phyloP scores from a whole-genome alignment of 2,888 invertebrate species.

The Rotaria macrura region DNA sequence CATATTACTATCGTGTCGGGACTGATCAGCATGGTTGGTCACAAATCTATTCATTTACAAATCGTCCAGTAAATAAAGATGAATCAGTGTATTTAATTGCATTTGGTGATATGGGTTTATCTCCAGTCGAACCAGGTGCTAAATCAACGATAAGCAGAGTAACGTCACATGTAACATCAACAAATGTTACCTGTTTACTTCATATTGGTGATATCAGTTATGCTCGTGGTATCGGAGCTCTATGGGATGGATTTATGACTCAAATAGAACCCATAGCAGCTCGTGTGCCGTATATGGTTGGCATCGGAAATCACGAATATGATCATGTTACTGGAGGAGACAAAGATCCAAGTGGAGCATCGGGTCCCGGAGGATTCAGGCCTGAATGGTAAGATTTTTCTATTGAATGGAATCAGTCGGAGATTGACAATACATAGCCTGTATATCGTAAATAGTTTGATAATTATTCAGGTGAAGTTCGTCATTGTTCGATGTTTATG shows the following conservation, averaged over 20 bases:
- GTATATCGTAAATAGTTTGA: no score
- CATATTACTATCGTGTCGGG: not conserved
- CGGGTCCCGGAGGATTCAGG: no score
- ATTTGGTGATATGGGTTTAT: not conserved
- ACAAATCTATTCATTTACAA: not conserved
- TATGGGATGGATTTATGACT: not conserved
- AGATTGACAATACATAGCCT: no score
- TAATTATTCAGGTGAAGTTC: no score
- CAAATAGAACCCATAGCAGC: not conserved
- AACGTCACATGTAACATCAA: not conserved
- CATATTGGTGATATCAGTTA: conserved; percentile 9
- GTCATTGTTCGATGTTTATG: no score
- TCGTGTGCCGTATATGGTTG: not conserved
- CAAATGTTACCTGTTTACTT: not conserved
- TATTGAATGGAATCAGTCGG: no score
- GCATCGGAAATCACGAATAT: conserved; percentile 3
- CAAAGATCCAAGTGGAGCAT: no score
- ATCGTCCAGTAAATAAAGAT: no score
- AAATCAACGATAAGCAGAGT: not conserved
- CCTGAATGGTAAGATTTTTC: no score
- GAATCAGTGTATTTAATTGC: not conserved
- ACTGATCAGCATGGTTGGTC: not conserved
- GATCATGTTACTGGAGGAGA: not conserved
- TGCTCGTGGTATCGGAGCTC: not conserved
- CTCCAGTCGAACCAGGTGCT: not conserved